These are phyloP conservation scores for Oxygymnocypris stewartii DNA, from an alignment of 2,113 vertebrate genomes.

Conservation along the genomic window DNA sequence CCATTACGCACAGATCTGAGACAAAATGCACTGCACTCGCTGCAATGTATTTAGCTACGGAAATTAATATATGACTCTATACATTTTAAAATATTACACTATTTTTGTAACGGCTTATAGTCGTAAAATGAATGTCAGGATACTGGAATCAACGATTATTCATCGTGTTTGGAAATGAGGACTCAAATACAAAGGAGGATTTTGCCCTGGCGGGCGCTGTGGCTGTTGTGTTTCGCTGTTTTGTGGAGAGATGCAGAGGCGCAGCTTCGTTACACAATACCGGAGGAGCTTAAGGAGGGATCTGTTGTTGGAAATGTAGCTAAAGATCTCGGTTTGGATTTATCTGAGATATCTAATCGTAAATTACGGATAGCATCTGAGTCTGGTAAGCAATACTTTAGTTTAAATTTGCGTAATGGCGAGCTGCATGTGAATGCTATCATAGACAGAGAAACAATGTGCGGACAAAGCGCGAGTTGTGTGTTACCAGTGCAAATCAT, in stretches of 20 bases:
- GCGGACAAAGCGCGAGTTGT: slow-evolving; percentile 58
- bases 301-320: slow-evolving; percentile 73
- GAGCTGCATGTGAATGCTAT: slow-evolving; percentile 60
- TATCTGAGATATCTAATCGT: slow-evolving; percentile 72
- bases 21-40: slow-evolving; percentile 49
- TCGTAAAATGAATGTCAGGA: slow-evolving; percentile 28
- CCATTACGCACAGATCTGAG: slow-evolving; percentile 59
- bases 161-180: slow-evolving; percentile 54
- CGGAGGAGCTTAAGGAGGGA: slow-evolving; percentile 72
- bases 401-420: slow-evolving; percentile 63
- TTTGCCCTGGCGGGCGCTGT: slow-evolving; percentile 55
- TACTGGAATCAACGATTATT: slow-evolving; percentile 39
- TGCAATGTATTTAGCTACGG: not conserved
- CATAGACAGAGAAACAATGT: slow-evolving; percentile 66
- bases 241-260: slow-evolving; percentile 62
- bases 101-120: not conserved
- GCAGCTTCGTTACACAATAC: slow-evolving; percentile 73
- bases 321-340: slow-evolving; percentile 75
- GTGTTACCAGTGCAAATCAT: slow-evolving; percentile 65
- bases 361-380: slow-evolving; percentile 75
- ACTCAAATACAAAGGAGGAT: slow-evolving; percentile 57
- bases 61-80: not conserved
- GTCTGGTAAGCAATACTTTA: slow-evolving; percentile 77
- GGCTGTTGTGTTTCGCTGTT: slow-evolving; percentile 47
- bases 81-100: not conserved